These are phyloP conservation scores for Xylocopa sonorina DNA, from an alignment of 1,140 invertebrate genomes.

Conservation along the genomic window DNA sequence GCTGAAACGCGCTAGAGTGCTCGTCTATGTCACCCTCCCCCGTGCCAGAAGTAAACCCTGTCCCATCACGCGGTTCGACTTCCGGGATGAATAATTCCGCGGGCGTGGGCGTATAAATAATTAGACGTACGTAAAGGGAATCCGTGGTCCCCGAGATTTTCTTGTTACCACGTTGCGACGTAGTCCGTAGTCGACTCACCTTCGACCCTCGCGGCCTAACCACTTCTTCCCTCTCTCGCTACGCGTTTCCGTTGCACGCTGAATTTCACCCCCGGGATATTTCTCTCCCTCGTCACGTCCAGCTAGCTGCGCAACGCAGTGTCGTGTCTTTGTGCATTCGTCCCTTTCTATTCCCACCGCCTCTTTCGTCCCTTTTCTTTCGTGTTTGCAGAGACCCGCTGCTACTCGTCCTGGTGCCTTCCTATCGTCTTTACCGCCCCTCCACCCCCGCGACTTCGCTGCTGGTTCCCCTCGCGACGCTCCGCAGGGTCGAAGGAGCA, in stretches of 20 bases:
- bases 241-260: background rate
- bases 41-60: background rate
- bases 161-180: slow-evolving; percentile 12
- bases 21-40: background rate
- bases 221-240: background rate
- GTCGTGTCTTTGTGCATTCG: slow-evolving; percentile 54
- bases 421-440: no score
- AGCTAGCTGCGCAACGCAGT: slow-evolving; percentile 64
- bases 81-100: slow-evolving; percentile 36
- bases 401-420: slow-evolving; percentile 2
- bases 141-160: slow-evolving; percentile 49
- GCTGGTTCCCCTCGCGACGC: slow-evolving; percentile 14
- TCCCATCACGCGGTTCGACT: slow-evolving; percentile 4
- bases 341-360: no score
- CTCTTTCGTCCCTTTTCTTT: slow-evolving; percentile 42
- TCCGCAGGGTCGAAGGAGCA: slow-evolving; percentile 20
- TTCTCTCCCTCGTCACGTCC: slow-evolving; percentile 61
- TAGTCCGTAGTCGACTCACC: background rate
- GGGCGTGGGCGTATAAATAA: slow-evolving; percentile 51
- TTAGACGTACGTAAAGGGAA: slow-evolving; percentile 46
- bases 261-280: slow-evolving; percentile 27
- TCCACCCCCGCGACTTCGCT: slow-evolving; percentile 26
- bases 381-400: slow-evolving; percentile 39
- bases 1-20: slow-evolving; percentile 17
- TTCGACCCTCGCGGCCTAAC: background rate